Base-by-base conservation (phyloP, 2,113 vertebrate species). In the Syngnathus typhle region DNA sequence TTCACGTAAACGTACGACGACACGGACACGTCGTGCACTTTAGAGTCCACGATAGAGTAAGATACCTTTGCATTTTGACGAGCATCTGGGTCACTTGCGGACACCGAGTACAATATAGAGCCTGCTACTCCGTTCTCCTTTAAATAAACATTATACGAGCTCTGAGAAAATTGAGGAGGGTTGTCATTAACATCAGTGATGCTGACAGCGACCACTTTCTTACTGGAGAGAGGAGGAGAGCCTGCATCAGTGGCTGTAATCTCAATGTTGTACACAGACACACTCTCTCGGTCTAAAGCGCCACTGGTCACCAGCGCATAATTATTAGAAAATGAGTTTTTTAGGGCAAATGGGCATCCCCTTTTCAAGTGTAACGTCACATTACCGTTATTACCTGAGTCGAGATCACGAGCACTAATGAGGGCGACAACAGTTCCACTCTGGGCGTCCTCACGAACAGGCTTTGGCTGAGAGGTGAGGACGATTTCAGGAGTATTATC, bases 131-230 rank as follows among this genome's bases (percentile, higher is more conserved):
- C 69, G 44, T 96, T 96, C 77, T 96, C 95, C 9, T 84, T 88
- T 7, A 95, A 86, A 21, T 94, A 94, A 0, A 93, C 91, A 32
- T 92, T 90, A 0, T 94, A 95, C 4, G 84, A 91, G n/a, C 89
- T 63, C 41, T 94, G 92, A 4, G 85, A 76, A 12, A 89, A 78
- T 11, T 77, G 70, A n/a, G 94, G 94, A 2, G 91, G 76, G 10
- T 95, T 96, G 72, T 96, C 94, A 65, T 96, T 96, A 1, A 95
- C 91, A 18, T 97, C 95, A 70, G 91, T 92, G 75, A 97, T 85
- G 71, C 87, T 90, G 38, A 97, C 88, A 6, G 84, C 70, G 65
- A 97, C 78, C 0, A 1, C 89, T 65, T 92, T 92, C 0, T 72
- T 91, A 9, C 90, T 85, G 5, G 82, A 88, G 43, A 95, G 84